Base-by-base conservation (phyloP, 2,113 vertebrate species). In the Eolophus roseicapilla region DNA sequence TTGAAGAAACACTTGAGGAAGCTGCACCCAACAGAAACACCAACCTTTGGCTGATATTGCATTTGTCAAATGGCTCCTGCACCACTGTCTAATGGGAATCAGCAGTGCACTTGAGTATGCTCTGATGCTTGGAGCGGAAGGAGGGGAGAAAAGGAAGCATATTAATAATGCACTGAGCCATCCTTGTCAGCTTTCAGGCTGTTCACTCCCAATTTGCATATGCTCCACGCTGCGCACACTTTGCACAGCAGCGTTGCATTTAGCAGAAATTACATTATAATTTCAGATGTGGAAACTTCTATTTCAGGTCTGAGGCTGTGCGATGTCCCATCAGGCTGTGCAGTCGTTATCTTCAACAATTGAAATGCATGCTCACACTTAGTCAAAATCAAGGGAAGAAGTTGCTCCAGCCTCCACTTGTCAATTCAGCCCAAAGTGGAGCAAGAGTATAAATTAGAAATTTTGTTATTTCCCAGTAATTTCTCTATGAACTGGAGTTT, bases 261-360 rank as follows among this genome's bases (percentile, higher is more conserved):
- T 96, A 91, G 83, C 53, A 92, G 83, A 96, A 96, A 96, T 96
- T 93, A 96, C 96, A 97, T 97, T 96, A 94, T 89, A 80, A 97
- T 96, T 96, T 97, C 91, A 95, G 96, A 96, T 94, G 92, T 79
- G 70, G 86, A 89, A 92, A 84, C 44, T 75, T 85, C 86, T 86
- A 20, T 84, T 92, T 44, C 90, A 91, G 50, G 68, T 88, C 69
- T 84, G 69, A 94, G 65, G 73, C 89, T 68, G 86, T 33, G 57
- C 92, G 59, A 77, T 76, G 70, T 82, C 70, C 92, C 92, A 82
- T 62, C 0, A 23, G 74, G 81, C 81, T 92, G 77, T 76, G 81
- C 57, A 82, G 62, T 93, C 81, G 50, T 92, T 89, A 82, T 53
- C 81, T 82, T 59, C 73, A 96, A 95, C 92, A 96, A 92, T 46